These are phyloP conservation scores for Teleogryllus occipitalis DNA, from an alignment of 1,140 invertebrate genomes.

Conservation along the genomic window DNA sequence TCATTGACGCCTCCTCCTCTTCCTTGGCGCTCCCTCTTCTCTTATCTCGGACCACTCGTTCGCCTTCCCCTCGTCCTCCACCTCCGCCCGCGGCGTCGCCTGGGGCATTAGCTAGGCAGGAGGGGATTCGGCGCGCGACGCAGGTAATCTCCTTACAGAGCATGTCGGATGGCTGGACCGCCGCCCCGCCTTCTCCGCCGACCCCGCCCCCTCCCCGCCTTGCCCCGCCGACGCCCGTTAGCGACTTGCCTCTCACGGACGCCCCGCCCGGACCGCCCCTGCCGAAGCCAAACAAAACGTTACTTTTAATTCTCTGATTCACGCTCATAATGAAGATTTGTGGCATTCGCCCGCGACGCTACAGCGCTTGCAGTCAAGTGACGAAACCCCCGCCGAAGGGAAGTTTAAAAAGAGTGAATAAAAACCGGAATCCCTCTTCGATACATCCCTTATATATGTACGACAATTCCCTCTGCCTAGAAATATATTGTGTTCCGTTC, in stretches of 20 bases:
- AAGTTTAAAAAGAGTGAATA: neutral
- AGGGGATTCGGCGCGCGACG: conserved; percentile 6
- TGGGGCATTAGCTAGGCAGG: conserved; percentile 4
- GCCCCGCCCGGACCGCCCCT: neutral
- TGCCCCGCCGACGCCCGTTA: no score
- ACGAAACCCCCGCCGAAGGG: neutral
- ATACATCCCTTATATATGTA: neutral
- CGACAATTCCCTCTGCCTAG: neutral
- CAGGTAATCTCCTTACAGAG: conserved; percentile 17
- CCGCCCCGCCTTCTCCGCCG: neutral
- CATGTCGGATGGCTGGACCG: conserved; percentile 6
- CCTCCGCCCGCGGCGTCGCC: neutral
- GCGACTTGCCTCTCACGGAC: no score
- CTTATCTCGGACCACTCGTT: neutral
- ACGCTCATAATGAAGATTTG: conserved; percentile 18
- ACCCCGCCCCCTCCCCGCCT: no score
- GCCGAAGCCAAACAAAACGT: conserved; percentile 7
- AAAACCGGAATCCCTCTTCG: neutral
- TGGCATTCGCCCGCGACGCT: neutral
- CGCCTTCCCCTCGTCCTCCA: neutral
- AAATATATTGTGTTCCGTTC: neutral
- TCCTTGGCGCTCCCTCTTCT: neutral
- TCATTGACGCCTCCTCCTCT: neutral
- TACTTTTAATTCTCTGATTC: conserved; percentile 17
- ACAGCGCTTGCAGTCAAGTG: neutral